A percentile compares a stretch with the other conserved stretches of the same genome.
phyloP scores from a whole-genome alignment of 1,140 invertebrate genomes.

The Atta cephalotes region DNA sequence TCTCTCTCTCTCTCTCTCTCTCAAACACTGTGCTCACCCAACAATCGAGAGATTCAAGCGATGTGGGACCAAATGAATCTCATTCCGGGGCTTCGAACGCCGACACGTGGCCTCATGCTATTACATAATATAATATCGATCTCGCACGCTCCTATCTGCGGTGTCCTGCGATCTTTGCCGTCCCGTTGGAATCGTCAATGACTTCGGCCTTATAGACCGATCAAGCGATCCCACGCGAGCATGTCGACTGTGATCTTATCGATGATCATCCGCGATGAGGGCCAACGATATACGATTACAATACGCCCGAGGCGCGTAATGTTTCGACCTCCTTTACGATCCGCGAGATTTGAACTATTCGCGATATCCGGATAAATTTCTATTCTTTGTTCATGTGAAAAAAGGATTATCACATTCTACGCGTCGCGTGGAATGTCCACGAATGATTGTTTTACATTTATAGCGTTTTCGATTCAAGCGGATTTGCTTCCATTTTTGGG shows the following conservation, averaged over 20 bases:
- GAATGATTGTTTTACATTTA: no score
- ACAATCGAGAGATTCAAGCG: slow-evolving; percentile 61
- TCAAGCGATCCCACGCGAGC: slow-evolving; percentile 69
- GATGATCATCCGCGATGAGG: slow-evolving; percentile 31
- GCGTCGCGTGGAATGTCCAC: background rate
- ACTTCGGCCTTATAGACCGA: slow-evolving; percentile 1
- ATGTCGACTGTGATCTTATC: slow-evolving; percentile 70
- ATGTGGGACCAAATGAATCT: slow-evolving; percentile 59
- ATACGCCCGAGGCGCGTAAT: background rate
- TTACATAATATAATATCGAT: slow-evolving; percentile 72
- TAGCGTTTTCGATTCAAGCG: no score
- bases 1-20: slow-evolving; percentile 15
- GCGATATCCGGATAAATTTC: background rate
- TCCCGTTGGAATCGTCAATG: slow-evolving; percentile 16
- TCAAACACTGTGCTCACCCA: slow-evolving; percentile 2
- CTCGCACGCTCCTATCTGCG: slow-evolving; percentile 64
- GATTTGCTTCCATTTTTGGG: no score
- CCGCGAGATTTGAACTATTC: background rate
- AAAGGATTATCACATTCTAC: background rate
- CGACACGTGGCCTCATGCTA: slow-evolving; percentile 68
- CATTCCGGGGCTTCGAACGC: slow-evolving; percentile 57
- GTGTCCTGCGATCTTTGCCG: slow-evolving; percentile 52
- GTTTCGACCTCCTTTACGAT: background rate
- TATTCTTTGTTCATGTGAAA: background rate
- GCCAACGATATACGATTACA: slow-evolving; percentile 26